Conservation (phyloP, 2,888 invertebrate genomes). For the Lepidochrysops patricia region DNA sequence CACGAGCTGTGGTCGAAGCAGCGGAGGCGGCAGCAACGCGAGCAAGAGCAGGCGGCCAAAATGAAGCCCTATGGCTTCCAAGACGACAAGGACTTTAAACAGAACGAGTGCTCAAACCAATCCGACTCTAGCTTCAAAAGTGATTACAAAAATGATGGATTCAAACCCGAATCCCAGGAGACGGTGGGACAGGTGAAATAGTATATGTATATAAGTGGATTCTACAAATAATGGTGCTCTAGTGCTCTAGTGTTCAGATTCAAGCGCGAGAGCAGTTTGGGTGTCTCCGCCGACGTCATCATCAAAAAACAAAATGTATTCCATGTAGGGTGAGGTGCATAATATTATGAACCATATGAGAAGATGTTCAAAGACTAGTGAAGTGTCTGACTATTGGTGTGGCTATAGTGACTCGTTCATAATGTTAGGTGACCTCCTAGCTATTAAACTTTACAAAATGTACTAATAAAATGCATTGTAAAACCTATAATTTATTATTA, state of each 20-base stretch:
- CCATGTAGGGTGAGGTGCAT: neutral
- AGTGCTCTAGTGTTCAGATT: slow-evolving; percentile 20
- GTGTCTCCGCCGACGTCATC: neutral
- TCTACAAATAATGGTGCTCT: slow-evolving; percentile 38
- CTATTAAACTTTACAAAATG: neutral
- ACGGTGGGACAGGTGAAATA: slow-evolving; percentile 58
- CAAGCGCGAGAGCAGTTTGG: slow-evolving; percentile 5
- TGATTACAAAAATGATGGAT: slow-evolving; percentile 45
- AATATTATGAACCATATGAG: neutral
- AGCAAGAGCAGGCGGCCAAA: slow-evolving; percentile 76
- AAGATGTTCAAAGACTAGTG: neutral
- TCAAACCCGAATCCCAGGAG: slow-evolving; percentile 45
- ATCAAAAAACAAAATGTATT: neutral
- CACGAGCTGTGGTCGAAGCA: slow-evolving; percentile 99
- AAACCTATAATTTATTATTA: slow-evolving; percentile 3
- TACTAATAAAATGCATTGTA: slow-evolving; percentile 5
- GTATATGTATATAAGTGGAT: slow-evolving; percentile 42
- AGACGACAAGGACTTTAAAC: slow-evolving; percentile 36
- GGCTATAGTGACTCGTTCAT: neutral
- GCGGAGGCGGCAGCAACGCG: slow-evolving; percentile 87
- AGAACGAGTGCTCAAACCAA: slow-evolving; percentile 34
- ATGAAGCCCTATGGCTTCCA: slow-evolving; percentile 31
- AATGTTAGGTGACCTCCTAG: neutral
- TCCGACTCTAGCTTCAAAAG: slow-evolving; percentile 41
- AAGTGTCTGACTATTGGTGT: neutral